These are phyloP conservation scores for Megaceryle maxima DNA, from an alignment of 2,113 vertebrate genomes.

Conservation along the genomic window DNA sequence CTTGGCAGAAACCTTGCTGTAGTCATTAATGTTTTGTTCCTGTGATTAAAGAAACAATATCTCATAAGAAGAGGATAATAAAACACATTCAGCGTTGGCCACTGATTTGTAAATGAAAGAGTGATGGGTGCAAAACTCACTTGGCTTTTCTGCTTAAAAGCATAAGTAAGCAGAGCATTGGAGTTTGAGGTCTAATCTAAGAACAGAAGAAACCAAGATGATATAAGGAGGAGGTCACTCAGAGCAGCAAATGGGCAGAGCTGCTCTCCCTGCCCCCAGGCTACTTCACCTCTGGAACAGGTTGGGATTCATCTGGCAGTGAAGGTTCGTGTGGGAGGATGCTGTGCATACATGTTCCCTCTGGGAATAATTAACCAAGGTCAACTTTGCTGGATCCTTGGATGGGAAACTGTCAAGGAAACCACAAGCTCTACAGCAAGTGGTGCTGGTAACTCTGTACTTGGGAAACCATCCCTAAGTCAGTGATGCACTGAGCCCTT, in stretches of 20 bases:
- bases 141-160: neutral
- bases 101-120: neutral
- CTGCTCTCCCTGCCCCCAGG: neutral
- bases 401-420: neutral
- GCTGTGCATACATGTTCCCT: neutral
- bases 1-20: neutral
- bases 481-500: neutral
- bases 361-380: conserved; percentile 4
- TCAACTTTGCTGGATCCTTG: neutral
- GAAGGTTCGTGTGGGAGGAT: neutral
- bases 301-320: neutral
- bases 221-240: neutral
- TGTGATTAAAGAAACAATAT: neutral
- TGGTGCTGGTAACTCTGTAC: neutral
- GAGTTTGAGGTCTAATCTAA: neutral
- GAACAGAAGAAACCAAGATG: neutral
- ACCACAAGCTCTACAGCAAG: neutral
- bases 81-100: neutral
- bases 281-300: neutral
- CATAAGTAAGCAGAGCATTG: rapidly evolving
- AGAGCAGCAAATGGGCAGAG: neutral
- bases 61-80: neutral
- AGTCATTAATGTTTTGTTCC: neutral
- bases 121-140: neutral
- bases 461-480: neutral